Evolutionary conservation across 2,113 vertebrate genomes (phyloP), one percentile per base, ranked within the genome.

Genomic region (Shinisaurus crocodilurus): DNA sequence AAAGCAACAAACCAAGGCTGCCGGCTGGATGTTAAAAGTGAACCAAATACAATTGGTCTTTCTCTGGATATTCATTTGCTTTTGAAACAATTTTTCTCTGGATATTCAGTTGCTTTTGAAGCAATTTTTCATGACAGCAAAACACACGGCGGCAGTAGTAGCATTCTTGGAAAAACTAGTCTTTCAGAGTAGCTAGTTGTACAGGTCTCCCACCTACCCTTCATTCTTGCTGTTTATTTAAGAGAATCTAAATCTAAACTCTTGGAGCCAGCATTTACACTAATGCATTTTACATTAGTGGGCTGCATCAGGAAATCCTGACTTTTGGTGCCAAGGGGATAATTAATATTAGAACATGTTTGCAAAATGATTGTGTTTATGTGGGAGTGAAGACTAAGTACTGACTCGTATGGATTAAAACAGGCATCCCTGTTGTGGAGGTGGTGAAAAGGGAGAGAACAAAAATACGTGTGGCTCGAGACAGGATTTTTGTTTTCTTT

Each of bases 341-440:
- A 97, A 98, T 98, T 97, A 97, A 97, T 97, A 97, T 98, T 97
- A 96, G 96, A 97, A 97, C 96, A 97, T 96, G 96, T 97, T 97
- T 97, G 97, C 97, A 98, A 97, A 97, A 97, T 97, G 96, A 95
- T 97, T 97, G 96, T 97, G 96, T 97, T 97, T 97, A 97, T 96
- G 96, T 97, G 96, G 96, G 97, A 97, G 97, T 94, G 96, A 97
- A 91, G 96, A 95, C 92, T 94, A 94, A 96, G 94, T 91, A 95
- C 95, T 95, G 95, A 93, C 94, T 92, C 94, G 94, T 91, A 96
- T 87, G 83, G 93, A 94, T 43, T 96, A 92, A 96, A 97, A 93
- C 93, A 94, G 57, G 95, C 94, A 95, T 96, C 90, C 95, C 95
- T 92, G 92, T 95, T 95, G 93, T 0, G 12, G 94, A 93, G 91